Conservation (phyloP, 2,888 invertebrate species). For the Scaptomyza reducta region DNA sequence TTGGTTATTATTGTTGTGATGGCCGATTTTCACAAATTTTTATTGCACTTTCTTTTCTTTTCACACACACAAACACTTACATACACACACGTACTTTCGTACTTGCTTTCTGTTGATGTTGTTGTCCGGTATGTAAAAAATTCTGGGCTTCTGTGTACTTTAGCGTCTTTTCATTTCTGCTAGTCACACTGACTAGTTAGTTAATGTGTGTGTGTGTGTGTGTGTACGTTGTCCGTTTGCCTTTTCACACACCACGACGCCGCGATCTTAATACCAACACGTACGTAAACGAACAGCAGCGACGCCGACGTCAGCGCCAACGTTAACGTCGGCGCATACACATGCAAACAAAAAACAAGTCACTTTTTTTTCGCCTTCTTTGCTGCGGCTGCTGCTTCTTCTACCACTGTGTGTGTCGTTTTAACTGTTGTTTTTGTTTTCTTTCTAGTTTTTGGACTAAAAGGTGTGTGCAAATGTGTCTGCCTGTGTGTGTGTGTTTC, state of each 20-base stretch:
- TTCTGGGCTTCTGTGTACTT: constrained; percentile 25
- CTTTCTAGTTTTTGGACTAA: constrained; percentile 73
- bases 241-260: constrained; percentile 50
- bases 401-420: constrained; percentile 49
- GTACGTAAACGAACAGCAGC: constrained; percentile 42
- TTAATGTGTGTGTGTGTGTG: constrained; percentile 21
- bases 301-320: constrained; percentile 42
- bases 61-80: constrained; percentile 26
- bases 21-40: constrained; percentile 55
- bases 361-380: constrained; percentile 67
- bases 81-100: constrained; percentile 6
- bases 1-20: constrained; percentile 24
- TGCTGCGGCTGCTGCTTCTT: constrained; percentile 57
- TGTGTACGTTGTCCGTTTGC: constrained; percentile 43
- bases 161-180: constrained; percentile 32
- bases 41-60: constrained; percentile 77
- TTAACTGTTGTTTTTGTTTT: constrained; percentile 67
- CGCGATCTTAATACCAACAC: constrained; percentile 70
- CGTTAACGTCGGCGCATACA: constrained; percentile 57
- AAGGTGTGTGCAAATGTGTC: constrained; percentile 39
- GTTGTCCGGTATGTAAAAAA: constrained; percentile 19
- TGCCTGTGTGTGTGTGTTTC: constrained; percentile 29
- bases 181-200: constrained; percentile 67
- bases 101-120: constrained; percentile 1
- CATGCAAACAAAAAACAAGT: constrained; percentile 71